phyloP scores from a whole-genome alignment of 2,888 invertebrate species.

The Abrostola triplasia region DNA sequence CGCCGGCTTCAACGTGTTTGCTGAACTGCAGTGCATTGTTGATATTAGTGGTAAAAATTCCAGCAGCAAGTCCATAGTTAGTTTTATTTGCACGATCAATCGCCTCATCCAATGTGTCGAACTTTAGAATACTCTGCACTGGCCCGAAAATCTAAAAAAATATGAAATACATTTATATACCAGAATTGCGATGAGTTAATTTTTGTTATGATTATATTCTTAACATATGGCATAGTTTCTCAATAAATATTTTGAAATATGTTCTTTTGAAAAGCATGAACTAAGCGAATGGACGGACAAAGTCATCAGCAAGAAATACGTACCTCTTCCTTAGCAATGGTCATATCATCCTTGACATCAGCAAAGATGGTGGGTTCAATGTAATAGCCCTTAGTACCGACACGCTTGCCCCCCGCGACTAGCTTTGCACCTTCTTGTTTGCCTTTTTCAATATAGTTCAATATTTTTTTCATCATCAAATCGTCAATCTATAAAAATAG shows the following conservation, averaged over 20 bases:
- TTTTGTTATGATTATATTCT: no score
- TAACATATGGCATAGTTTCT: no score
- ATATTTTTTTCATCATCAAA: conserved; percentile 92
- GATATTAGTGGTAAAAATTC: conserved; percentile 93
- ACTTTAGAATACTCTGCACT: conserved; percentile 95
- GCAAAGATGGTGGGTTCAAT: conserved; percentile 93
- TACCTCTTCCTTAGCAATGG: conserved; percentile 93
- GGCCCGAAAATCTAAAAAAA: conserved; percentile 95
- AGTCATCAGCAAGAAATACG: no score
- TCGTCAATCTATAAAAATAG: conserved; percentile 88
- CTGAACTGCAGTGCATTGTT: conserved; percentile 93
- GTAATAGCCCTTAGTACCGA: conserved; percentile 92
- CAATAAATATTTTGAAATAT: no score
- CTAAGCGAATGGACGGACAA: no score
- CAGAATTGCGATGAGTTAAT: no score
- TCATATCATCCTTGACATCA: conserved; percentile 92
- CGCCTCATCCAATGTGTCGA: conserved; percentile 93
- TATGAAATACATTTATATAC: no score
- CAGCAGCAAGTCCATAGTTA: conserved; percentile 94
- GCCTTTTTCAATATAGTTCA: conserved; percentile 93
- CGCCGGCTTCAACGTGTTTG: conserved; percentile 93
- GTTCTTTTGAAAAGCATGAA: no score
- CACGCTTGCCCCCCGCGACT: conserved; percentile 90
- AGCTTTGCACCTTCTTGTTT: conserved; percentile 94
- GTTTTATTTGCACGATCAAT: conserved; percentile 94